A percentile compares a stretch with the other conserved stretches of the same genome.
Conservation (phyloP, 1,140 invertebrate species). For the Gonatopus flavifemur region DNA sequence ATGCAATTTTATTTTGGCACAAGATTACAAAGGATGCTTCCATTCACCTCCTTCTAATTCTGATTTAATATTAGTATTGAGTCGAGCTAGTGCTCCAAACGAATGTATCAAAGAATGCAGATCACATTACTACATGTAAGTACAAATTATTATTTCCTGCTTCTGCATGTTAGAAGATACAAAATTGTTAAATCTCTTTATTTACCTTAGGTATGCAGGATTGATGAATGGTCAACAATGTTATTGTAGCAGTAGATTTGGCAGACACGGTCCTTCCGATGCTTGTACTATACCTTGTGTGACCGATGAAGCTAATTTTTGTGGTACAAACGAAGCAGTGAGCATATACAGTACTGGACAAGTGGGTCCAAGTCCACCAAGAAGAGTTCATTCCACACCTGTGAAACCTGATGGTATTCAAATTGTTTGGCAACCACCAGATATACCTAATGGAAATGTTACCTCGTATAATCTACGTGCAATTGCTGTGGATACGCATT, state of each 20-base stretch:
- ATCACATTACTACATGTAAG: constrained; percentile 46
- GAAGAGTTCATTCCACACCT: constrained; percentile 24
- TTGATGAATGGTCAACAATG: constrained; percentile 52
- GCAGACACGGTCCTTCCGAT: constrained; percentile 41
- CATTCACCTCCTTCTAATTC: constrained; percentile 22
- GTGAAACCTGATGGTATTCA: constrained; percentile 26
- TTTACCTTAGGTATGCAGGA: constrained; percentile 48
- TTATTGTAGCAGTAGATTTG: constrained; percentile 53
- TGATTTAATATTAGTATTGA: constrained; percentile 31
- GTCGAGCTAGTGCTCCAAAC: constrained; percentile 21
- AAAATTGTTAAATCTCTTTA: background rate
- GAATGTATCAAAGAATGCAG: constrained; percentile 41
- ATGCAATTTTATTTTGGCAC: background rate
- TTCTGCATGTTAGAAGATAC: background rate
- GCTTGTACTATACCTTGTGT: constrained; percentile 48
- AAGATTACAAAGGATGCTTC: constrained; percentile 47
- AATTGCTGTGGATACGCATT: constrained; percentile 32
- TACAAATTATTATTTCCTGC: background rate
- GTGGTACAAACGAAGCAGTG: constrained; percentile 52
- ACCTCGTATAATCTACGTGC: constrained; percentile 61
- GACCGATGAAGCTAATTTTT: constrained; percentile 37
- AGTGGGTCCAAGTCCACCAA: constrained; percentile 47
- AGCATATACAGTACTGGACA: constrained; percentile 58
- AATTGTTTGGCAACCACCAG: constrained; percentile 61
- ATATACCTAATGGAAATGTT: constrained; percentile 64